Evolutionary conservation across 2,888 invertebrate species (phyloP).

Genomic region (Linnaemya tessellans): DNA sequence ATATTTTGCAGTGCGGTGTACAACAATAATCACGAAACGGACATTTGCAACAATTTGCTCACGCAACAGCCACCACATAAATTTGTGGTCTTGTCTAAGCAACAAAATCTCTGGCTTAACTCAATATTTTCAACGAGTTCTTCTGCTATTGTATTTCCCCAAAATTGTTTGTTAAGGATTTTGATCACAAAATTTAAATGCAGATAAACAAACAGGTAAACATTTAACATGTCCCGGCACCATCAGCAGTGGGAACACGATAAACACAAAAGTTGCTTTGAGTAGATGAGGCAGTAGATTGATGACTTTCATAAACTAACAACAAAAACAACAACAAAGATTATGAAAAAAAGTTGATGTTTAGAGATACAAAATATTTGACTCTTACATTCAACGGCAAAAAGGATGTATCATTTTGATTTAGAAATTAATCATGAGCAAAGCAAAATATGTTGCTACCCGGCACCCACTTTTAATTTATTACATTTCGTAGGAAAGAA

Average conservation of each 20-base stretch:
- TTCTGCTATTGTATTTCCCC: background rate
- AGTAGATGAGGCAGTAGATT: conserved; percentile 90
- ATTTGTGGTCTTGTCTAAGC: background rate
- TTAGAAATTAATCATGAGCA: conserved; percentile 69
- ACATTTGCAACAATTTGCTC: background rate
- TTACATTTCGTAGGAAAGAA: conserved; percentile 73
- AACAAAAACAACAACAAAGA: background rate
- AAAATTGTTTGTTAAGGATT: conserved; percentile 56
- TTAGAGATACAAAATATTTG: conserved; percentile 9
- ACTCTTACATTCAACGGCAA: background rate
- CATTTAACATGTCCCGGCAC: conserved; percentile 96
- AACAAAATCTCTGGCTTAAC: background rate
- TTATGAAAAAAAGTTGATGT: conserved; percentile 3
- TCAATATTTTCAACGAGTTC: background rate
- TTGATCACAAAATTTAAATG: conserved; percentile 94
- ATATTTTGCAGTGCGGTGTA: background rate
- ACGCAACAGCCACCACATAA: background rate
- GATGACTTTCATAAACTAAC: conserved; percentile 79
- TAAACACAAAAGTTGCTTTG: conserved; percentile 99
- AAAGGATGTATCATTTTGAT: conserved; percentile 70
- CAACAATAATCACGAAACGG: background rate
- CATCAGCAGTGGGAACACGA: conserved; percentile 91
- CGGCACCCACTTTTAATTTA: conserved; percentile 76
- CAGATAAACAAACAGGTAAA: conserved; percentile 95
- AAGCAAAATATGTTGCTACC: conserved; percentile 80